A percentile compares a stretch with the other conserved stretches of the same genome.
Evolutionary conservation across 2,113 vertebrate genomes (phyloP).

Genomic region (Meleagris gallopavo): DNA sequence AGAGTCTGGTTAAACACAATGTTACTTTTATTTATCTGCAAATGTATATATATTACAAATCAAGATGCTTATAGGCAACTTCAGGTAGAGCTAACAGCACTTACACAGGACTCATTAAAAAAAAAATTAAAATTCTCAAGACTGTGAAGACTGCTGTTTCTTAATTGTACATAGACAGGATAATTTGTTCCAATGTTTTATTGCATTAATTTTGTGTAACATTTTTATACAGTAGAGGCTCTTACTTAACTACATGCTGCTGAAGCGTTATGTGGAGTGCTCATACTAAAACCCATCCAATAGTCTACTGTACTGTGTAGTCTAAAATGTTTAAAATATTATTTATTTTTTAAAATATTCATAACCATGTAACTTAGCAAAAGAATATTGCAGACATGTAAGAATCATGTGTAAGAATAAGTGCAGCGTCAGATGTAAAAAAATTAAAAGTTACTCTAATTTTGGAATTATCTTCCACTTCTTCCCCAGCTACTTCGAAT

Average conservation of each 20-base stretch:
- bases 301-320: background rate
- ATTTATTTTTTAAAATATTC: background rate
- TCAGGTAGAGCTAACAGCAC: background rate
- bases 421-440: background rate
- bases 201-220: conserved; percentile 62
- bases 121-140: conserved; percentile 40
- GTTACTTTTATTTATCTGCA: background rate
- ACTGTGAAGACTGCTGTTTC: conserved; percentile 10
- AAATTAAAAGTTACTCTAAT: background rate
- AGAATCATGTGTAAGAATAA: too few species aligned
- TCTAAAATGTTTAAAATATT: background rate
- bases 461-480: background rate
- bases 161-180: conserved; percentile 50
- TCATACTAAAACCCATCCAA: background rate
- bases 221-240: conserved; percentile 53
- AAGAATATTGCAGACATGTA: background rate
- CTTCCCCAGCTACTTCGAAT: background rate
- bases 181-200: conserved; percentile 61
- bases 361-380: background rate
- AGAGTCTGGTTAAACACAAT: background rate
- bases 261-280: conserved; percentile 23
- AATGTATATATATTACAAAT: background rate
- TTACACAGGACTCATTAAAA: conserved; percentile 27
- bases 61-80: background rate
- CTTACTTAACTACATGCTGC: conserved; percentile 11